These are phyloP conservation scores for Danio aesculapii DNA, from an alignment of 2,797 vertebrate species.

Conservation along the genomic window DNA sequence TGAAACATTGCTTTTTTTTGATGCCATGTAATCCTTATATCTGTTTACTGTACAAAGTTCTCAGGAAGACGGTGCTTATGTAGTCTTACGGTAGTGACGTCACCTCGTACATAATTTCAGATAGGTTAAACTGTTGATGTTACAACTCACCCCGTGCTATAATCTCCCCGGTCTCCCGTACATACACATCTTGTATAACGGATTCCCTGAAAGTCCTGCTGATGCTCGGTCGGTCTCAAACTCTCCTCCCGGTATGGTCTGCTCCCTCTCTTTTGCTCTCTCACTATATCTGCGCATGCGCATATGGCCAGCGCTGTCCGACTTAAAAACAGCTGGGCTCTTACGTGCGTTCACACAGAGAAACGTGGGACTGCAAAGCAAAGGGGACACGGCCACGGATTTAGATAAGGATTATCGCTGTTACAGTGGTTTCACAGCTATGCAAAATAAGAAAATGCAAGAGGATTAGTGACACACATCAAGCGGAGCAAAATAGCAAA, in stretches of 20 bases:
- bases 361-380: constrained; percentile 54
- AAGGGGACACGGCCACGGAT: constrained; percentile 40
- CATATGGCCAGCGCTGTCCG: constrained; percentile 6
- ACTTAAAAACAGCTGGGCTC: constrained; percentile 55
- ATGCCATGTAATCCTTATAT: neutral
- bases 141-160: neutral
- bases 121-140: neutral
- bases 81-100: neutral
- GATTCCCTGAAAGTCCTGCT: constrained; percentile 20
- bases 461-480: constrained; percentile 57
- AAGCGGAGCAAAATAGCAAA: constrained; percentile 48
- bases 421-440: constrained; percentile 53
- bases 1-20: neutral
- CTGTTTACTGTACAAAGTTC: neutral
- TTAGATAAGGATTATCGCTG: constrained; percentile 58
- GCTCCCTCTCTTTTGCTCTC: neutral
- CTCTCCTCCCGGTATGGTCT: constrained; percentile 18
- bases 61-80: neutral
- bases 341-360: constrained; percentile 65
- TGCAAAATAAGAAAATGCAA: constrained; percentile 56
- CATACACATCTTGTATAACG: neutral
- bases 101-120: neutral
- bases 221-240: neutral
- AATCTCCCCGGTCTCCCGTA: neutral
- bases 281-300: neutral